Base-by-base conservation (phyloP, 2,797 vertebrate species). In the Microtus californicus region DNA sequence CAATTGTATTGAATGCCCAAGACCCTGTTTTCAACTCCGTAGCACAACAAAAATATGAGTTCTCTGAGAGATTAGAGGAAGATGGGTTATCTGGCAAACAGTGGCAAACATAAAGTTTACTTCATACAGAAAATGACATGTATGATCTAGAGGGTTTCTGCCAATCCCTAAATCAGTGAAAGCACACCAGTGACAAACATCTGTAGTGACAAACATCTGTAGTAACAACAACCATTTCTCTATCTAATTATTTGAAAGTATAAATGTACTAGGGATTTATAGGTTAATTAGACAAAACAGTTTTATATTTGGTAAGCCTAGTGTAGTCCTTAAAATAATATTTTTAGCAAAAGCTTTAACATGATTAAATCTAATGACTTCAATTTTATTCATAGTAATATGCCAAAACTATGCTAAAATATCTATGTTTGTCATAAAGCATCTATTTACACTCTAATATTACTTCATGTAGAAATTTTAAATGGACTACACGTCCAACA, bases 241-340 rank as follows among this genome's bases (percentile, higher is more conserved):
- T 61, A 93, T 23, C n/a, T 88, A 95, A 87, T 69, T 89, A 78
- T 17, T 21, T 92, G 45, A 94, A 92, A 93, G 34, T n/a, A n/a
- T 56, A 77, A 92, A 86, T 69, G 45, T 77, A 71, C 8, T 61
- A 13, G n/a, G 4, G 3, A 54, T 76, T 14, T 87, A 79, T 56
- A 91, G 17, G 7, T 34, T 87, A 51, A 93, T 25, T 40, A 25
- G 5, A 87, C 43, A 89, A 94, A 93, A 61, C 9, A 80, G 59
- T 79, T 90, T 56, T 91, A 10, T 67, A 69, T n/a, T 48, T 2
- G 86, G 15, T 31, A 4, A 29, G 17, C 12, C 34, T 14, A 69
- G 51, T 23, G 21, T 5, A 67, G 45, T 43, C 40, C 73, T 93
- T 89, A 54, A 45, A 91, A 91, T 15, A 76, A 27, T 65, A 81